Base-by-base conservation (phyloP, 2,113 vertebrate species). In the Calonectris borealis region DNA sequence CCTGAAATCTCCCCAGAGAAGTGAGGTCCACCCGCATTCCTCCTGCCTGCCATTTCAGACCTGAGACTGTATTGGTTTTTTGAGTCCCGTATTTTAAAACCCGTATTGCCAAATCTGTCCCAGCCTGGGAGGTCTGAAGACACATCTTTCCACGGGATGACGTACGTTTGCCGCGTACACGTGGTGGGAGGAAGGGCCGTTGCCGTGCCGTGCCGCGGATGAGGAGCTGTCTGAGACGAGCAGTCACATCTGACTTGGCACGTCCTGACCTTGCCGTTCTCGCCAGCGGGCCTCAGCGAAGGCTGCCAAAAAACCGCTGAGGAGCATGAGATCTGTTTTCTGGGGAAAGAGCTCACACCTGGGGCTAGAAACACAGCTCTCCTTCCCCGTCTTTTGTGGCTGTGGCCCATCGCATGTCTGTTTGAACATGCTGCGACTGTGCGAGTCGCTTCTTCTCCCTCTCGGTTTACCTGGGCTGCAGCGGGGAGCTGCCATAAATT, bases 81-180 rank as follows among this genome's bases (percentile, higher is more conserved):
- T 44, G 27, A 48, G 27, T 57, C 71, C 32, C 3, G 0, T 31
- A 2, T 90, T 80, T 80, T 68, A 58, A 83, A 68, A 18, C 5
- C 25, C 12, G 49, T 36, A 1, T 70, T 57, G 40, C 40, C 51
- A 40, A 12, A 49, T 6, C 27, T 27, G 9, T 46, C 36, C 8
- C 55, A 32, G 32, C n/a, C 52, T 40, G 25, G 21, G 22, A 72
- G 22, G 15, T 65, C 71, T 70, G 49, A 34, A n/a, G 66, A 16
- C 19, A 2, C 4, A 0, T 29, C 57, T 18, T 29, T 54, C 54
- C 27, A 0, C 10, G 83, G 68, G 31, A 17, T 27, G 49, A 20
- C 0, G 4, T 12, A 4, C 1, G 0, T 58, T 49, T 61, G 21
- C 8, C 42, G 38, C 55, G 3, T 31, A 0, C 0, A 0, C 34